These are phyloP conservation scores for Electrophaes corylata DNA, from an alignment of 2,888 invertebrate species.

Conservation along the genomic window DNA sequence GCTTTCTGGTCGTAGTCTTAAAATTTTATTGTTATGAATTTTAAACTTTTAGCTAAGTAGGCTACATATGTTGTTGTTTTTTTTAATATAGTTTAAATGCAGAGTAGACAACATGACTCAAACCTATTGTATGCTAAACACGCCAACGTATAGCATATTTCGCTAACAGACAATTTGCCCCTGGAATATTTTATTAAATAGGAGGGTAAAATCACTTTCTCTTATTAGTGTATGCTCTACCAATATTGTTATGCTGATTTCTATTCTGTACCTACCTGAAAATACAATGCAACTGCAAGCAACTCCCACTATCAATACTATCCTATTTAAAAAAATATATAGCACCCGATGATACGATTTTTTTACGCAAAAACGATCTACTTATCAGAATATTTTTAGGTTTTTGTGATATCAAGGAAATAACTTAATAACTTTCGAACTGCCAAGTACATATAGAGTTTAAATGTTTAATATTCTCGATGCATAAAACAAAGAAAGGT, in stretches of 20 bases:
- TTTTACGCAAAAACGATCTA: too few species aligned
- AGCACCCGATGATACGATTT: too few species aligned
- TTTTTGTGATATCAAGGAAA: background rate
- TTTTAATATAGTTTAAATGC: background rate
- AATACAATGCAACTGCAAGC: too few species aligned
- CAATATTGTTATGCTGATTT: too few species aligned
- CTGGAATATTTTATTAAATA: slow-evolving; percentile 27
- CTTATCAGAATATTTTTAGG: too few species aligned
- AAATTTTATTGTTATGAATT: background rate
- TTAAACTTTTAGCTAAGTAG: background rate
- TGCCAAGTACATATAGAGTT: background rate
- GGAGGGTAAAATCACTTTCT: slow-evolving; percentile 27
- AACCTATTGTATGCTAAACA: slow-evolving; percentile 48
- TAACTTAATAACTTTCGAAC: background rate
- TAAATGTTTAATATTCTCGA: slow-evolving; percentile 37
- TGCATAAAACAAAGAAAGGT: slow-evolving; percentile 34
- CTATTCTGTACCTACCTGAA: too few species aligned
- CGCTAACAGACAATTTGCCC: slow-evolving; percentile 28
- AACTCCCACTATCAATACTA: too few species aligned
- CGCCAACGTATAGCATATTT: slow-evolving; percentile 39
- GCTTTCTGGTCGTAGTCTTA: background rate
- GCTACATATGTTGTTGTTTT: background rate
- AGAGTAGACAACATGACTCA: slow-evolving; percentile 15
- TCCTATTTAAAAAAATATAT: too few species aligned
- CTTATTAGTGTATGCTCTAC: slow-evolving; percentile 3